Percentiles rank a stretch among this genome's conserved stretches.
These are phyloP conservation scores for Eurytemora carolleeae DNA, from an alignment of 1,140 invertebrate genomes.

Conservation along the genomic window DNA sequence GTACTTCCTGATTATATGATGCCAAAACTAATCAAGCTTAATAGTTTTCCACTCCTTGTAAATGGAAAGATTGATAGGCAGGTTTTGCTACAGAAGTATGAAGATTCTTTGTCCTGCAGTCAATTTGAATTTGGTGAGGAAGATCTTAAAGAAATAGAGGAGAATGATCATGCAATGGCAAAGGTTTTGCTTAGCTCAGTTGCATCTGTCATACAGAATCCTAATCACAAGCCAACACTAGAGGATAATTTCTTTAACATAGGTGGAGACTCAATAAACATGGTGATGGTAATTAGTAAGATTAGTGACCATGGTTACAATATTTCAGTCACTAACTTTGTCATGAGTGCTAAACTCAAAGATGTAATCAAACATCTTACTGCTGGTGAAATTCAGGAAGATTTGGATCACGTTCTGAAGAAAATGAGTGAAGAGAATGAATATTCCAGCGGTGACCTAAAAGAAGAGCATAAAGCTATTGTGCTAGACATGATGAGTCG, in stretches of 20 bases:
- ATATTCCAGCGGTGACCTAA: background rate
- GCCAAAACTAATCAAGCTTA: conserved; percentile 37
- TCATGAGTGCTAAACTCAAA: conserved; percentile 25
- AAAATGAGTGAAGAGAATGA: background rate
- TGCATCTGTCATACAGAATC: conserved; percentile 17
- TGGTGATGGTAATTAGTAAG: conserved; percentile 51
- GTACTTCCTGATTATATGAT: conserved; percentile 7
- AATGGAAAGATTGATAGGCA: conserved; percentile 70
- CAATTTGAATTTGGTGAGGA: conserved; percentile 3
- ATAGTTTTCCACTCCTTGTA: conserved; percentile 48
- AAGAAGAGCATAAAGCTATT: conserved; percentile 3
- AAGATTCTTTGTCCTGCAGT: conserved; percentile 20
- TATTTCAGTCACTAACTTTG: conserved; percentile 31
- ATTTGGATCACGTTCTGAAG: background rate
- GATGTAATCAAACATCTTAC: background rate
- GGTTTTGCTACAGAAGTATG: conserved; percentile 44
- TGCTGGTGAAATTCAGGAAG: background rate
- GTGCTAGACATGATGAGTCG: conserved; percentile 41
- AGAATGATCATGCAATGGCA: background rate
- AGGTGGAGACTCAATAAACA: conserved; percentile 66
- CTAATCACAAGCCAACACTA: conserved; percentile 18
- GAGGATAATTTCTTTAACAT: conserved; percentile 55
- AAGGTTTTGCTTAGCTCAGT: conserved; percentile 15
- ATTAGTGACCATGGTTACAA: conserved; percentile 51
- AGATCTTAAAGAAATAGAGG: background rate